Evolutionary conservation across 2,797 vertebrate genomes (phyloP), one percentile per base, ranked within the genome.

Genomic region (Sphaeramia orbicularis): DNA sequence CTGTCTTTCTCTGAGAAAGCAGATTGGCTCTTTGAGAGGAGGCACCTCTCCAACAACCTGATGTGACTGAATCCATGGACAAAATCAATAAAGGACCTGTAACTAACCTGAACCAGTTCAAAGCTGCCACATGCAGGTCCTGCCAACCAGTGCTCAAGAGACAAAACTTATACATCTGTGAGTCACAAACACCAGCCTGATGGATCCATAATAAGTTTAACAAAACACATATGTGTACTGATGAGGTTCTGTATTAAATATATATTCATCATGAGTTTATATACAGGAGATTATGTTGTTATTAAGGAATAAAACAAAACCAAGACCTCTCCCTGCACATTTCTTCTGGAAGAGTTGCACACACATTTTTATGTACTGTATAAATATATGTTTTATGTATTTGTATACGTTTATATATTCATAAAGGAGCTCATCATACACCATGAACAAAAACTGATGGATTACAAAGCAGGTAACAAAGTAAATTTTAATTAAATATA

Each of bases 21-120:
- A 82, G 88, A 91, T 91, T 91, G 89, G 88, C 57, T 88, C 76
- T 55, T 60, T 42, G 42, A 79, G 74, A 80, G 91, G 85, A 86
- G 75, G 86, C 91, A 90, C 92, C 92, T 92, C 91, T 91, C 72
- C 27, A 55, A 69, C 63, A 67, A 55, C 13, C 62, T 69, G 57
- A 38, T 32, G 49, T 48, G 15, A 61, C 42, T 32, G 56, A 49
- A 37, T 41, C 35, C 7, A 9, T 16, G 35, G 7, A 74, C 57
- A 81, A 72, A 87, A 83, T 78, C 72, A 86, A 87, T 66, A 83
- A 78, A 77, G 43, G 52, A 60, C 55, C 65, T 65, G 19, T 36
- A 70, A 80, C 86, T 78, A 66, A 89, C 59, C 61, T 62, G 21
- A 89, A 85, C 86, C 51, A 21, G 89, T 82, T 90, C 52, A 2